phyloP scores from a whole-genome alignment of 2,888 invertebrate species.

The Cheilosia scutellata region DNA sequence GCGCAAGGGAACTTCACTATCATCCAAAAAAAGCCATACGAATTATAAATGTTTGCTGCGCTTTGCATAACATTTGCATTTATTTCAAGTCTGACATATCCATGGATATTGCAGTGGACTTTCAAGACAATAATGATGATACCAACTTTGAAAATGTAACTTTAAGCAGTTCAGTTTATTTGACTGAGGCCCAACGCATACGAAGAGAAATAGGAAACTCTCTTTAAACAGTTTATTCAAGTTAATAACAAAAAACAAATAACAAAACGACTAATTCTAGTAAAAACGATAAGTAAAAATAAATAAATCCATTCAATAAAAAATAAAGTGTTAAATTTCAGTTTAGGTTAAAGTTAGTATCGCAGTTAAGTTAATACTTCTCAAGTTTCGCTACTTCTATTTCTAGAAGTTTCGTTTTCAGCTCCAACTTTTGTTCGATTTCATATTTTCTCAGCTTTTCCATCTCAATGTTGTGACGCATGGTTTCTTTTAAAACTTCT shows the following conservation, averaged over 20 bases:
- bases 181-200: neutral
- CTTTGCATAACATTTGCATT: slow-evolving; percentile 27
- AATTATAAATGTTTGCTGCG: slow-evolving; percentile 29
- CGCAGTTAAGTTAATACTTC: no score
- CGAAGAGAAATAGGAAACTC: slow-evolving; percentile 3
- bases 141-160: neutral
- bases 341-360: neutral
- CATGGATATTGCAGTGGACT: neutral
- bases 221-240: no score
- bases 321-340: neutral
- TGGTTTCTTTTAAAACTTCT: slow-evolving; percentile 12
- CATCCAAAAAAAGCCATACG: slow-evolving; percentile 13
- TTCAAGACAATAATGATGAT: neutral
- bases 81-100: slow-evolving; percentile 9
- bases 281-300: neutral
- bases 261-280: neutral
- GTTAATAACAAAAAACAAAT: neutral
- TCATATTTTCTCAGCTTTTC: slow-evolving; percentile 23
- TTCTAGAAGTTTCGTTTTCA: slow-evolving; percentile 17
- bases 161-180: neutral
- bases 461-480: slow-evolving; percentile 25
- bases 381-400: slow-evolving; percentile 13
- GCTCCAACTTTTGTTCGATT: slow-evolving; percentile 15
- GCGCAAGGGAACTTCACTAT: slow-evolving; percentile 30
- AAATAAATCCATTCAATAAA: neutral